A percentile compares a stretch with the other conserved stretches of the same genome.
Evolutionary conservation across 2,888 invertebrate species (phyloP).

Genomic region (Ophion costatus): DNA sequence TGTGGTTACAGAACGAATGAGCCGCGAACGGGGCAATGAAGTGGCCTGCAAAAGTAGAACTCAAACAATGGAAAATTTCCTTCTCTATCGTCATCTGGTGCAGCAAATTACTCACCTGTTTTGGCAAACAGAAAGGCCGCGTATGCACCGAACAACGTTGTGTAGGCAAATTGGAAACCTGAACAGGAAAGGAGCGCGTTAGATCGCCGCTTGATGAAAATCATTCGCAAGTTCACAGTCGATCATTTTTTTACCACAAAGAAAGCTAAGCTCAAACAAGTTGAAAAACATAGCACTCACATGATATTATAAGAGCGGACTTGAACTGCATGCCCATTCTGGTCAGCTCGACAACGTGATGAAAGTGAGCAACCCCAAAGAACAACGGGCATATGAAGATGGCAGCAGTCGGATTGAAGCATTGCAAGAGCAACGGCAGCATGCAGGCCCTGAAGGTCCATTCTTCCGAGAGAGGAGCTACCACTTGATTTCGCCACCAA

Average conservation of each 20-base stretch:
- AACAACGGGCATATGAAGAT: constrained; percentile 94
- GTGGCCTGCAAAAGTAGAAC: constrained; percentile 87
- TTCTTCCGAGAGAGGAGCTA: constrained; percentile 97
- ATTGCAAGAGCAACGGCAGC: constrained; percentile 94
- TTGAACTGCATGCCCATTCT: constrained; percentile 89
- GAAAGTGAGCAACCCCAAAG: constrained; percentile 97
- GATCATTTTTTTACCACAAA: neutral
- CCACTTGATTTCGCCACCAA: constrained; percentile 95
- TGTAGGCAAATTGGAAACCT: constrained; percentile 96
- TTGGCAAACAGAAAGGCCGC: constrained; percentile 95
- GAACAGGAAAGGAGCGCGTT: constrained; percentile 52
- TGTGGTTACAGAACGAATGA: constrained; percentile 98
- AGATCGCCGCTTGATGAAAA: neutral
- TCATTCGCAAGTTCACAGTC: neutral
- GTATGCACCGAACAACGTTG: constrained; percentile 96
- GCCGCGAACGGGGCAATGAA: constrained; percentile 94
- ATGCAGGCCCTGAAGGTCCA: constrained; percentile 98
- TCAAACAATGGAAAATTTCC: neutral
- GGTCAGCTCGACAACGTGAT: constrained; percentile 94
- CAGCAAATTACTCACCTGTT: constrained; percentile 87
- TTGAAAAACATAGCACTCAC: constrained; percentile 84
- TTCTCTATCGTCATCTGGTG: neutral
- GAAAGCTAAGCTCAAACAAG: neutral
- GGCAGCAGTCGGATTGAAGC: constrained; percentile 89
- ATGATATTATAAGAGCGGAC: constrained; percentile 89